A percentile compares a stretch with the other conserved stretches of the same genome.
Evolutionary conservation across 2,888 invertebrate species (phyloP).

Genomic region (Acrobasis consociella): DNA sequence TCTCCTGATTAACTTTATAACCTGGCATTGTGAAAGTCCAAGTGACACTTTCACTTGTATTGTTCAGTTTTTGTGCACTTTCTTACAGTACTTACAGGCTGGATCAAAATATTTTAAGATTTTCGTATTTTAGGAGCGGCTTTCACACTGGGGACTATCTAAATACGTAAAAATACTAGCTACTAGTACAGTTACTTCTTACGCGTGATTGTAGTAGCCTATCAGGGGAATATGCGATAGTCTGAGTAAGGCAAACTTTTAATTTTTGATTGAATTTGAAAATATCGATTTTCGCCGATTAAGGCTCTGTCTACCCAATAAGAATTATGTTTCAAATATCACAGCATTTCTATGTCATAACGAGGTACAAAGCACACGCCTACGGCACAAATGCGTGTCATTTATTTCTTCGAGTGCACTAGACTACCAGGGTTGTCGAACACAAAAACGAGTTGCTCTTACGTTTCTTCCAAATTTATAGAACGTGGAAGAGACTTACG

Average conservation of each 20-base stretch:
- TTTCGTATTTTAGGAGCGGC: neutral
- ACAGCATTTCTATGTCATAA: slow-evolving; percentile 5
- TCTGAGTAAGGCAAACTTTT: too few relatives aligned
- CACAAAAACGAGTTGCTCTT: neutral
- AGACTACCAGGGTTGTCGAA: neutral
- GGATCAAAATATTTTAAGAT: neutral
- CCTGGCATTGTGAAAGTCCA: slow-evolving; percentile 37
- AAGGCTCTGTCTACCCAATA: too few relatives aligned
- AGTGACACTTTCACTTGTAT: slow-evolving; percentile 42
- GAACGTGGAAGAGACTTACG: too few relatives aligned
- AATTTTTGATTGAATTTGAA: too few relatives aligned
- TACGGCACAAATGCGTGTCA: neutral
- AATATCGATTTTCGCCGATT: too few relatives aligned
- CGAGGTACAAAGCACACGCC: neutral
- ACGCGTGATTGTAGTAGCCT: too few relatives aligned
- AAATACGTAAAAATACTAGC: neutral
- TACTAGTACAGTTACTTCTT: too few relatives aligned
- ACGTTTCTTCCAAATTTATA: too few relatives aligned
- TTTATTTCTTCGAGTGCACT: slow-evolving; percentile 3
- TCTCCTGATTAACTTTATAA: slow-evolving; percentile 13
- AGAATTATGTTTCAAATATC: neutral
- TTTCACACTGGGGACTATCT: neutral
- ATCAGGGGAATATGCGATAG: too few relatives aligned
- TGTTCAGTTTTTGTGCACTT: slow-evolving; percentile 36
- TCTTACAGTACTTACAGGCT: slow-evolving; percentile 28